phyloP scores from a whole-genome alignment of 2,797 vertebrate species.

The Tapera naevia region DNA sequence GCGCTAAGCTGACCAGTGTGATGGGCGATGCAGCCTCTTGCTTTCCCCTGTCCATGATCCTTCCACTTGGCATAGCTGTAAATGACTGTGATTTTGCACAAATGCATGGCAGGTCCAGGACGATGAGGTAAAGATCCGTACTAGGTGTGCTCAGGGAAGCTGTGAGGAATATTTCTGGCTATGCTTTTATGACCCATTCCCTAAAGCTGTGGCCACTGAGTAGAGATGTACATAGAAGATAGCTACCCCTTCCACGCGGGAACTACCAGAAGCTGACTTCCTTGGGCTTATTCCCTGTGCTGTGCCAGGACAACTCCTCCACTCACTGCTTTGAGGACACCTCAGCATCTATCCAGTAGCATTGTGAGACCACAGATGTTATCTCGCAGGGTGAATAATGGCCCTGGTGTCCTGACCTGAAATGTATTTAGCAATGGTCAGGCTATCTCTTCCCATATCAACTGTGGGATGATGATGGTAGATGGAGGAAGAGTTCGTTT shows the following conservation, averaged over 20 bases:
- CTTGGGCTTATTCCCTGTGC: not conserved
- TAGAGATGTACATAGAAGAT: not conserved
- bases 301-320: not conserved
- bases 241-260: not conserved
- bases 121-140: not conserved
- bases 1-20: not conserved
- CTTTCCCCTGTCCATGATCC: not conserved
- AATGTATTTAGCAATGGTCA: not conserved
- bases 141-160: not conserved
- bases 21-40: not conserved
- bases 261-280: not conserved
- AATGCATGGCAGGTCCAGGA: not conserved
- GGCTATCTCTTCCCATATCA: not conserved
- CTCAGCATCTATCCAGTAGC: not conserved
- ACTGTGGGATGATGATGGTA: not conserved
- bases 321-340: not conserved
- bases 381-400: not conserved
- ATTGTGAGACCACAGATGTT: not conserved
- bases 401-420: not conserved
- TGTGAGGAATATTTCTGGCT: not conserved
- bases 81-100: not conserved
- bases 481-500: not conserved
- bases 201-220: not conserved
- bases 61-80: not conserved
- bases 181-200: not conserved